Evolutionary conservation across 1,140 invertebrate species (phyloP), one percentile per base, ranked within the genome.

Genomic region (Drosophila ogumai): DNA sequence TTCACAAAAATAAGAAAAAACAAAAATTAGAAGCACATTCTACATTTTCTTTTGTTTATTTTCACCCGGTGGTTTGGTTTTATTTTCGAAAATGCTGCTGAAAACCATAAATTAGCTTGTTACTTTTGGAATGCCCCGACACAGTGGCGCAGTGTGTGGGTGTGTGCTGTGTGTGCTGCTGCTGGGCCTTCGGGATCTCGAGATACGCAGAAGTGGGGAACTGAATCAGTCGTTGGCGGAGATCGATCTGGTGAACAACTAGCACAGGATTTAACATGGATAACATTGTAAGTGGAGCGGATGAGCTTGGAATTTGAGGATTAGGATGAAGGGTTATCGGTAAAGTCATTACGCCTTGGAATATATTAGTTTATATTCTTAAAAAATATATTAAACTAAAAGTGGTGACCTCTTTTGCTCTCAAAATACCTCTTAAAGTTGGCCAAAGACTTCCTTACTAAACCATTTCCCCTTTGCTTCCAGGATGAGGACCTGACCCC

Each of bases 401-500:
- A 6, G 2, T 4, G 0, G n/a, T 34, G 25, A 28, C 15, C n/a
- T 17, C 4, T 1, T 31, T 49, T 6, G 2, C 1, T 8, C 19
- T 7, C 0, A 50, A 12, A 19, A 1, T 31, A 6, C 6, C 6
- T 32, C 3, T 0, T 17, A 34, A 52, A 34, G 3, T 19, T 2
- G 0, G 7, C 13, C 17, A 50, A 31, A 17, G 9, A 0, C 9
- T n/a, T 8, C 32, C 6, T 15, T 31, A 10, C 31, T n/a, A 38
- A 44, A 19, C 9, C 6, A 10, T 43, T 43, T 32, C 4, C 34
- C 52, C 69, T 82, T 9, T 19, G 15, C 15, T 15, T 36, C 13
- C 85, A 95, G 94, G 94, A 94, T 88, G 94, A 95, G 56, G 94
- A 95, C 86, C 92, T 95, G 69, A 94, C 95, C 43, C 92, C 94